Evolutionary conservation across 2,797 vertebrate species (phyloP).

Genomic region (Anguilla obscura): DNA sequence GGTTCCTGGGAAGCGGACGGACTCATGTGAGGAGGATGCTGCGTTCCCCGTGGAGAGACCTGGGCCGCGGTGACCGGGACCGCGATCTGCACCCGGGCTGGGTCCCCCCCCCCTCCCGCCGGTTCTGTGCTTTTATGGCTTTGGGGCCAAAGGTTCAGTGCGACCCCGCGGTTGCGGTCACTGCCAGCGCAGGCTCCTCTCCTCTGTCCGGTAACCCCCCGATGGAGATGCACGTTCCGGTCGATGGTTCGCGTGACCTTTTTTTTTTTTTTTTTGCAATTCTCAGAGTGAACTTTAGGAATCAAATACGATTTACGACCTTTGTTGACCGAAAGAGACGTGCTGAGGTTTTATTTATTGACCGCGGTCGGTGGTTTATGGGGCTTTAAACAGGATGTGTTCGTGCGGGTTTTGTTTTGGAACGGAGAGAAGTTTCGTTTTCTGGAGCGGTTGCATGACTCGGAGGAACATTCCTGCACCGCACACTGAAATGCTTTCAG

Average conservation of each 20-base stretch:
- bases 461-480: not conserved
- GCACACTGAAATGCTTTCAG: not conserved
- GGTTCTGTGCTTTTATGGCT: not conserved
- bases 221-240: not conserved
- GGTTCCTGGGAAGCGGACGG: not conserved
- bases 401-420: not conserved
- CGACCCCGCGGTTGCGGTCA: not conserved
- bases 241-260: not conserved
- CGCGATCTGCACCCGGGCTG: not conserved
- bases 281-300: not conserved
- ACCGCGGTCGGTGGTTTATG: not conserved
- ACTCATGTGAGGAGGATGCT: not conserved
- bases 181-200: not conserved
- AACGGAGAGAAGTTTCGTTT: not conserved
- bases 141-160: not conserved
- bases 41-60: not conserved
- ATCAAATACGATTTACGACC: not conserved
- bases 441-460: not conserved
- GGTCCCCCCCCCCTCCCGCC: no score
- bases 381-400: not conserved
- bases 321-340: not conserved
- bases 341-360: not conserved
- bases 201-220: not conserved
- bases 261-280: no score
- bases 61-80: not conserved